Evolutionary conservation across 2,888 invertebrate species (phyloP).

Genomic region (Eutolmus rufibarbis): DNA sequence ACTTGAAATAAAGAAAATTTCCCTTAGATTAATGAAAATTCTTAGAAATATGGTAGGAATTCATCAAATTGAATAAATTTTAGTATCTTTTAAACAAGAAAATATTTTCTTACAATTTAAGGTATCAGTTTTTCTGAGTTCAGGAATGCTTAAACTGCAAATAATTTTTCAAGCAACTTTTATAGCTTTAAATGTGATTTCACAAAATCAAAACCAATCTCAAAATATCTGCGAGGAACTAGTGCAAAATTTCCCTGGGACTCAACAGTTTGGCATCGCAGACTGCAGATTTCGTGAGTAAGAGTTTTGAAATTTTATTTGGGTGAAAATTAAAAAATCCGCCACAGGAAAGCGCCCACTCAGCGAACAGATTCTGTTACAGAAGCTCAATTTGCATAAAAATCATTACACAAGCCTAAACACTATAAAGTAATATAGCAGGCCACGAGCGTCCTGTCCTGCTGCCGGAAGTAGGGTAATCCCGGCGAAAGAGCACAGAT

Average conservation of each 20-base stretch:
- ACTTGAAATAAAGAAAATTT: no score
- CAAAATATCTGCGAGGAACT: not conserved
- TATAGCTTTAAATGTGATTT: not conserved
- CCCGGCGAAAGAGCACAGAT: not conserved
- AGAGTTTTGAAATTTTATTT: not conserved
- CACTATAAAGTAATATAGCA: not conserved
- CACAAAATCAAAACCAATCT: not conserved
- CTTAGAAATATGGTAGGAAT: no score
- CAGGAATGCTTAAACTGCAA: no score
- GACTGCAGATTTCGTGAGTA: not conserved
- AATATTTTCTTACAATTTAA: no score
- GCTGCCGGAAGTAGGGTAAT: not conserved
- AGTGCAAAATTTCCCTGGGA: not conserved
- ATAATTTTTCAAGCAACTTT: no score
- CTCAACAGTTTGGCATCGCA: not conserved
- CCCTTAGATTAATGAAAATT: no score
- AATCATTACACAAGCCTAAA: slow-evolving; percentile 2
- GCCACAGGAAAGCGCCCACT: not conserved
- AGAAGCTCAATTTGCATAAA: slow-evolving; percentile 12
- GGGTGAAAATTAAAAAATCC: not conserved
- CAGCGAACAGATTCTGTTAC: slow-evolving; percentile 3
- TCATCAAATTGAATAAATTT: no score
- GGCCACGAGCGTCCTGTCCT: not conserved
- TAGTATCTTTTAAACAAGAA: no score
- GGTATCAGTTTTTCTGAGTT: no score